Evolutionary conservation across 2,888 invertebrate genomes (phyloP).

Genomic region (Amiota minor): DNA sequence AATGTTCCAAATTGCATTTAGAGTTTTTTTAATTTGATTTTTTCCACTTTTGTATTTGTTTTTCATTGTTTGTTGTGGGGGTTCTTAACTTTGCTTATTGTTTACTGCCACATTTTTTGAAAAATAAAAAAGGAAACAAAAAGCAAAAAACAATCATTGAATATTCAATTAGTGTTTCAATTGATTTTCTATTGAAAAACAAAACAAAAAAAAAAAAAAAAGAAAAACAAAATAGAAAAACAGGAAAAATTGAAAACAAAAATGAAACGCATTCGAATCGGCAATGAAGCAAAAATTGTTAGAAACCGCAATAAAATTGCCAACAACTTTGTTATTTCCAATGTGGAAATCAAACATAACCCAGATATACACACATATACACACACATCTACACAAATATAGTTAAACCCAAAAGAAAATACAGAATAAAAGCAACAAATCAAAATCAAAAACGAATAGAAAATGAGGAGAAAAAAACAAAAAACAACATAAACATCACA

Average conservation of each 20-base stretch:
- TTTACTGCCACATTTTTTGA: constrained; percentile 35
- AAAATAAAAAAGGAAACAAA: constrained; percentile 48
- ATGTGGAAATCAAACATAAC: constrained; percentile 6
- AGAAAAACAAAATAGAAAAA: neutral
- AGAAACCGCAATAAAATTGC: constrained; percentile 18
- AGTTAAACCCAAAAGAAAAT: neutral
- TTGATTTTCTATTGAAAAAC: constrained; percentile 61
- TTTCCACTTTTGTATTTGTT: neutral
- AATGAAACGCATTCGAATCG: neutral
- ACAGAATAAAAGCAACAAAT: constrained; percentile 9
- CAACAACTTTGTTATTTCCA: constrained; percentile 17
- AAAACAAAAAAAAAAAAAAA: constrained; percentile 44
- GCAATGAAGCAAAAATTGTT: neutral
- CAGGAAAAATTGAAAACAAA: neutral
- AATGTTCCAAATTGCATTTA: constrained; percentile 1
- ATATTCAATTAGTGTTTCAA: constrained; percentile 65
- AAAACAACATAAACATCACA: neutral
- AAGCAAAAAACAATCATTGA: constrained; percentile 37
- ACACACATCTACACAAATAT: too few relatives aligned
- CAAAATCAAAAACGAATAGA: constrained; percentile 6
- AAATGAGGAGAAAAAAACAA: neutral
- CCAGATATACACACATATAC: too few relatives aligned
- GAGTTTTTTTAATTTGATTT: neutral
- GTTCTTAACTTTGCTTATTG: neutral
- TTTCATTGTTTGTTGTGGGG: neutral